phyloP scores from a whole-genome alignment of 2,888 invertebrate genomes.

The Himalopsyche japonica region DNA sequence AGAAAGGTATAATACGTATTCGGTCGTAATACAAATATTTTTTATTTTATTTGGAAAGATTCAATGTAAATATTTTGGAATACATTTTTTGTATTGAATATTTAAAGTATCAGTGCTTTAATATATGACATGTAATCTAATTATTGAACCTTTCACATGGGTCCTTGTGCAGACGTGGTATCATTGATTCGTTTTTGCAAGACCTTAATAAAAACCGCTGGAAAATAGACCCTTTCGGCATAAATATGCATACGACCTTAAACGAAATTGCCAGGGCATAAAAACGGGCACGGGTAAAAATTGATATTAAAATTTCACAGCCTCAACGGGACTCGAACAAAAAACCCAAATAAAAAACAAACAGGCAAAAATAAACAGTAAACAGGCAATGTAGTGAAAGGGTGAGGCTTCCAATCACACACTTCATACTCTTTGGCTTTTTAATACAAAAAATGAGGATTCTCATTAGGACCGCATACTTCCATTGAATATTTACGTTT shows the following conservation, averaged over 20 bases:
- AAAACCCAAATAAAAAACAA: slow-evolving; percentile 26
- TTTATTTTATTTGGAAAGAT: background rate
- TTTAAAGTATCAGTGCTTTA: background rate
- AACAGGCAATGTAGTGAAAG: slow-evolving; percentile 4
- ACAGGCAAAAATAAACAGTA: slow-evolving; percentile 28
- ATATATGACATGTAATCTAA: background rate
- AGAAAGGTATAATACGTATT: too few relatives aligned
- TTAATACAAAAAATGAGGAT: slow-evolving; percentile 33
- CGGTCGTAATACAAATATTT: too few relatives aligned
- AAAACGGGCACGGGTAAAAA: slow-evolving; percentile 22
- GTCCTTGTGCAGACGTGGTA: background rate
- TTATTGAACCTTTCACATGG: background rate
- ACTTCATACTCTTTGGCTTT: slow-evolving; percentile 14
- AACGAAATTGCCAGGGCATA: slow-evolving; percentile 11
- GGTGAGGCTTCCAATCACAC: slow-evolving; percentile 22
- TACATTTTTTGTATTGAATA: background rate
- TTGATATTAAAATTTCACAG: slow-evolving; percentile 38
- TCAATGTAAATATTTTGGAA: background rate
- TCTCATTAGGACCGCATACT: slow-evolving; percentile 33
- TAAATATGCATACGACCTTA: background rate
- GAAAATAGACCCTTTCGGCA: background rate
- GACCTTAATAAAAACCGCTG: background rate
- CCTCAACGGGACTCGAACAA: slow-evolving; percentile 8
- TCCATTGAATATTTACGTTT: slow-evolving; percentile 35
- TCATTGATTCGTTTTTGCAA: background rate